phyloP scores from a whole-genome alignment of 2,797 vertebrate species.

The Neosalanx taihuensis region DNA sequence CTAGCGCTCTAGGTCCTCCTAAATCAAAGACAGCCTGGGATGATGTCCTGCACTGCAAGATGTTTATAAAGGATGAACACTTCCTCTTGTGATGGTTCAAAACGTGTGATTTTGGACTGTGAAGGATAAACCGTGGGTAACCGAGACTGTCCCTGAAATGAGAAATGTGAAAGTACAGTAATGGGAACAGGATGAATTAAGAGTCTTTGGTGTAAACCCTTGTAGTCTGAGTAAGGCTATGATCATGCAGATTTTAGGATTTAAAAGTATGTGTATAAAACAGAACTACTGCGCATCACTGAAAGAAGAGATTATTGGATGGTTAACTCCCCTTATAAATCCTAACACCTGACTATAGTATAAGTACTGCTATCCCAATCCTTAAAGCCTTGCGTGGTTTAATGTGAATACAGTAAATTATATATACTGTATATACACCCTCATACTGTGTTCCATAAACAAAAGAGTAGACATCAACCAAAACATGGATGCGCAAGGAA shows the following conservation, averaged over 20 bases:
- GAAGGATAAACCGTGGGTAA: background rate
- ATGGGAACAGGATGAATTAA: background rate
- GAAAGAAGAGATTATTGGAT: slow-evolving; percentile 12
- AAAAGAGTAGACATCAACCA: background rate
- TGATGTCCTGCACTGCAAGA: background rate
- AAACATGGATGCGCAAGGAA: background rate
- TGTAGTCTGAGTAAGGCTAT: background rate
- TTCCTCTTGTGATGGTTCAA: background rate
- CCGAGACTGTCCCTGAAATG: background rate
- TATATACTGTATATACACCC: background rate
- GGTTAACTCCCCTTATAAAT: slow-evolving; percentile 14
- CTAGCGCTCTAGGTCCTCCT: background rate
- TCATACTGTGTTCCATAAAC: background rate
- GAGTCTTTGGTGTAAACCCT: too few species aligned
- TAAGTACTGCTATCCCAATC: background rate
- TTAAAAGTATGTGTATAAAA: background rate
- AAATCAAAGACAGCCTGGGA: background rate
- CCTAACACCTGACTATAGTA: background rate
- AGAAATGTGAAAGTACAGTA: background rate
- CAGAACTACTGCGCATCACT: slow-evolving; percentile 16
- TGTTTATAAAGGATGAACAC: background rate
- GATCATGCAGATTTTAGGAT: background rate
- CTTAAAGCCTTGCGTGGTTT: background rate
- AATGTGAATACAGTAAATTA: background rate
- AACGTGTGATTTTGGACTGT: background rate